Evolutionary conservation across 2,888 invertebrate species (phyloP).

Genomic region (Polymixis lichenea): DNA sequence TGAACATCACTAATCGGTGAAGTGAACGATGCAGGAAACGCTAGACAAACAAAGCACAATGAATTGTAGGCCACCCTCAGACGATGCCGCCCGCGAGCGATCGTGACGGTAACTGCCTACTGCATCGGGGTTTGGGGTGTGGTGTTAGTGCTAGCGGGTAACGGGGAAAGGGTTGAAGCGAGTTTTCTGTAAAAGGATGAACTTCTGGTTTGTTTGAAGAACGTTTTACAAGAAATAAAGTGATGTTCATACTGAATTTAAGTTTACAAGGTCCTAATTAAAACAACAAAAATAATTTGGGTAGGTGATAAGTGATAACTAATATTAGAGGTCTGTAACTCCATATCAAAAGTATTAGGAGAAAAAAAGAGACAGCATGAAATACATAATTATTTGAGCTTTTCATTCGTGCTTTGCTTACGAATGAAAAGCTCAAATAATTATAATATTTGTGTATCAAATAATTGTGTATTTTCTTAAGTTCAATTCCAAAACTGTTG

Average conservation of each 20-base stretch:
- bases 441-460: no score
- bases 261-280: background rate
- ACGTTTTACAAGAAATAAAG: background rate
- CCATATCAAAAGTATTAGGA: background rate
- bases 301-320: background rate
- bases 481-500: background rate
- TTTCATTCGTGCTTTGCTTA: background rate
- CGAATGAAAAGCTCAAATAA: no score
- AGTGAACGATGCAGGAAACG: constrained; percentile 81
- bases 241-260: background rate
- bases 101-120: constrained; percentile 86
- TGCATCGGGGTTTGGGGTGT: constrained; percentile 64
- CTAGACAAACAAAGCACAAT: constrained; percentile 84
- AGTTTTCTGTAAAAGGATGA: background rate
- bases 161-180: constrained; percentile 6
- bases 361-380: background rate
- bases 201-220: background rate
- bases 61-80: constrained; percentile 86
- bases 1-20: constrained; percentile 68
- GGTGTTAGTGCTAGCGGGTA: constrained; percentile 52
- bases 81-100: constrained; percentile 80
- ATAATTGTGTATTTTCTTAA: background rate
- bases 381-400: no score
- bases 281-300: background rate
- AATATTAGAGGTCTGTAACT: no score